Evolutionary conservation across 2,888 invertebrate species (phyloP), one percentile per base, ranked within the genome.

Genomic region (Leptura quadrifasciata): DNA sequence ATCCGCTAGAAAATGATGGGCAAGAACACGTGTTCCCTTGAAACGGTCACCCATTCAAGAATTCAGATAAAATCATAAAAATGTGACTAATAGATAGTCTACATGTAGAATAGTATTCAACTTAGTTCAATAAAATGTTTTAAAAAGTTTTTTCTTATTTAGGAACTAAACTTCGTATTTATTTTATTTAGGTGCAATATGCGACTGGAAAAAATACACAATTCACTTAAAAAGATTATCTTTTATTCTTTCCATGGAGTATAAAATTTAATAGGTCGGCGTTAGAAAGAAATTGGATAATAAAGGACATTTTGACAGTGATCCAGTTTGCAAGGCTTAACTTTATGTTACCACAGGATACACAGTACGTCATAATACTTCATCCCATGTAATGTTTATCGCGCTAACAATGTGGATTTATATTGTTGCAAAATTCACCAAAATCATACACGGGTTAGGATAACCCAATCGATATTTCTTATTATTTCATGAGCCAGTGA

Each of bases 251-350:
- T 65, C 65, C 54, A 31, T 8, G 8, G 8, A 31, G 27, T 31
- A 65, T 65, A 65, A 65, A 65, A 65, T 65, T 65, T 65, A 65
- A 65, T 54, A 54, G 65, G 65, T 52, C 52, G 21, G 15, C 52
- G 52, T 20, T 20, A 65, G 27, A 65, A 47, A 24, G 52, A 65
- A 65, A 65, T 65, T 65, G 65, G 47, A 15, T 54, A 65, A 65
- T 65, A 65, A 65, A 65, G 65, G 65, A 27, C 52, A 63, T 18
- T 65, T 24, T 65, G 65, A 65, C 65, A 65, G 65, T 52, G 47
- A 65, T 65, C 65, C 52, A 65, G 52, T 24, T 24, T 65, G 52
- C n/a, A 21, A 15, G 47, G 47, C n/a, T 47, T n/a, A 47, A 52
- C 24, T 65, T 65, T 52, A 65, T 65, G 24, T n/a, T 15, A 21